A percentile compares a stretch with the other conserved stretches of the same genome.
Conservation (phyloP, 2,888 invertebrate species). For the Hirtodrosophila trivittata region DNA sequence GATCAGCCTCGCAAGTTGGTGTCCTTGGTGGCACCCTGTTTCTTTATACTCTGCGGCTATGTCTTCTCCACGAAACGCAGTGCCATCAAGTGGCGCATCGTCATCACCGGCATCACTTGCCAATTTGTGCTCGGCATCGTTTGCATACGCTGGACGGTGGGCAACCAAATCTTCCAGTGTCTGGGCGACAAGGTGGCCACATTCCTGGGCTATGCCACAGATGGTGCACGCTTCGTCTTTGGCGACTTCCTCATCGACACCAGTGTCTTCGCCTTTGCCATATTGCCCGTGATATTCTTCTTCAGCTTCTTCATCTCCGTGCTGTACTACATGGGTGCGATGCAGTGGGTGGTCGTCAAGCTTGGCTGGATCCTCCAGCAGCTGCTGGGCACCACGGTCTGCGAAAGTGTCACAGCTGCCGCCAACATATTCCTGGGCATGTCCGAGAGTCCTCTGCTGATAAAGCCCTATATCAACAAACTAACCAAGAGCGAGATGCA, state of each 20-base stretch:
- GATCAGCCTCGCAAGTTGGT: constrained; percentile 86
- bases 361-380: constrained; percentile 91
- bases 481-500: constrained; percentile 96
- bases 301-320: constrained; percentile 96
- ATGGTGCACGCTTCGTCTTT: constrained; percentile 94
- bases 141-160: constrained; percentile 93
- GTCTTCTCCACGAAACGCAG: constrained; percentile 86
- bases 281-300: constrained; percentile 96
- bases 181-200: constrained; percentile 87
- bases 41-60: constrained; percentile 87
- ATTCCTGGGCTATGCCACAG: constrained; percentile 91
- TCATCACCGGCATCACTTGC: constrained; percentile 90
- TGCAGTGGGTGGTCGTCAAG: constrained; percentile 93
- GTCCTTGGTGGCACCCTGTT: constrained; percentile 88
- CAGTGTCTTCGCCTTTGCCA: constrained; percentile 93
- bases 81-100: constrained; percentile 91
- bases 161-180: constrained; percentile 87
- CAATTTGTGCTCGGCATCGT: constrained; percentile 94
- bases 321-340: constrained; percentile 93
- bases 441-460: constrained; percentile 95
- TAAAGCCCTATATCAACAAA: constrained; percentile 92
- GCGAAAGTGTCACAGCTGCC: constrained; percentile 96
- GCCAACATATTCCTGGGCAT: constrained; percentile 97
- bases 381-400: constrained; percentile 93
- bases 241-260: constrained; percentile 87